A percentile compares a stretch with the other conserved stretches of the same genome.
Conservation (phyloP, 2,113 vertebrate species). For the Lasiurus cinereus region DNA sequence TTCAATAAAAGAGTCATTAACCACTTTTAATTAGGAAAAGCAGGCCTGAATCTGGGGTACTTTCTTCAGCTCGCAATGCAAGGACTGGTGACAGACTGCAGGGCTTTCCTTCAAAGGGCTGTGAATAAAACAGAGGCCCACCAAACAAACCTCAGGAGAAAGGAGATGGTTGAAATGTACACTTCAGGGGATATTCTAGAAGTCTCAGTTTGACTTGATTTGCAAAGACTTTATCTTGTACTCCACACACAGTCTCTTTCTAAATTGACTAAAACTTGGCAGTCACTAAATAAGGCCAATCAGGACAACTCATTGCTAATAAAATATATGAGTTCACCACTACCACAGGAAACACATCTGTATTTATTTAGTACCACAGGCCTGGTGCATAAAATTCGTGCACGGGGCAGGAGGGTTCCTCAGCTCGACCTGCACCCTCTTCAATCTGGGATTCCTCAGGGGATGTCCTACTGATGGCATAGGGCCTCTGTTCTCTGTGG, state of each 20-base stretch:
- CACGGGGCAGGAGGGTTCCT: too few species aligned
- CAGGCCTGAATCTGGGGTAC: constrained; percentile 73
- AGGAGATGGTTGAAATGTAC: constrained; percentile 65
- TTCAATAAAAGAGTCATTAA: constrained; percentile 87
- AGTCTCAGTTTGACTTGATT: constrained; percentile 25
- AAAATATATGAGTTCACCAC: neutral
- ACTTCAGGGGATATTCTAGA: constrained; percentile 49
- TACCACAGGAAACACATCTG: neutral
- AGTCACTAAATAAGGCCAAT: constrained; percentile 53
- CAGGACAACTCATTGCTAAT: constrained; percentile 10
- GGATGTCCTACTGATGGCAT: too few species aligned
- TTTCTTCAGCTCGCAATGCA: constrained; percentile 69
- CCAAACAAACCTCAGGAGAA: constrained; percentile 78
- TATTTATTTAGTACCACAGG: neutral
- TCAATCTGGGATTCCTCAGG: too few species aligned
- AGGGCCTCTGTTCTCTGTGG: too few species aligned
- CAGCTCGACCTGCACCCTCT: too few species aligned
- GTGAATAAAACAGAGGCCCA: neutral
- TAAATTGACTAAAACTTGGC: neutral
- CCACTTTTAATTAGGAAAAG: constrained; percentile 88
- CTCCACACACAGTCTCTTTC: constrained; percentile 58
- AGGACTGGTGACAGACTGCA: constrained; percentile 78
- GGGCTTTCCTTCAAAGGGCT: constrained; percentile 73
- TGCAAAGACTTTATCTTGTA: constrained; percentile 62
- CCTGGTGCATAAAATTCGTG: too few species aligned